Conservation (phyloP, 2,888 invertebrate species). For the Chrysolina americana region DNA sequence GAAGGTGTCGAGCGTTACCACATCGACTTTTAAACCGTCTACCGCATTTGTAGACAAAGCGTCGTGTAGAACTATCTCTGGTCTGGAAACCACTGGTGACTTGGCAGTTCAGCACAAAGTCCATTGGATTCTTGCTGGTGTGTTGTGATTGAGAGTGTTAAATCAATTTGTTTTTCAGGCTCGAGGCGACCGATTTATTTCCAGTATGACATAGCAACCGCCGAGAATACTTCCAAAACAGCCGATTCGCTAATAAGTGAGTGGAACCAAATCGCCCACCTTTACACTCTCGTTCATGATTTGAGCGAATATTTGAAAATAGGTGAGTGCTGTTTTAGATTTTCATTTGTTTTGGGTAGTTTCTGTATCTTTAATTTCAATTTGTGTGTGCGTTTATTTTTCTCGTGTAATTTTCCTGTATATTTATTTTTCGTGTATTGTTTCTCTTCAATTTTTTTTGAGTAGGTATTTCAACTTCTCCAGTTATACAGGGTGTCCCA, state of each 20-base stretch:
- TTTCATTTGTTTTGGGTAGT: neutral
- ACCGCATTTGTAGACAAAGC: too few species aligned
- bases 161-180: conserved; percentile 69
- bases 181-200: conserved; percentile 90
- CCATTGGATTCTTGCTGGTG: neutral
- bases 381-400: too few species aligned
- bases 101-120: neutral
- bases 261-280: conserved; percentile 93
- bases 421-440: too few species aligned
- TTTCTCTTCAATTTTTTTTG: too few species aligned
- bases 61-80: too few species aligned
- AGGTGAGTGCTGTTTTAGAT: conserved; percentile 69
- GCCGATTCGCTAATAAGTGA: conserved; percentile 91
- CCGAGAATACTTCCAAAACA: conserved; percentile 83
- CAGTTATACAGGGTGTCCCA: too few species aligned
- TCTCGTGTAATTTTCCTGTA: too few species aligned
- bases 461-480: too few species aligned
- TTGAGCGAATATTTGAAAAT: conserved; percentile 85
- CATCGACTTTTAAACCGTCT: too few species aligned
- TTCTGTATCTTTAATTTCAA: too few species aligned
- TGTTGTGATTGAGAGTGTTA: neutral
- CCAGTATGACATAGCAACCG: conserved; percentile 90
- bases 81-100: too few species aligned
- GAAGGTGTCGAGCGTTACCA: too few species aligned
- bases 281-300: conserved; percentile 88